Evolutionary conservation across 2,888 invertebrate species (phyloP).

Genomic region (Lydus trimaculatus): DNA sequence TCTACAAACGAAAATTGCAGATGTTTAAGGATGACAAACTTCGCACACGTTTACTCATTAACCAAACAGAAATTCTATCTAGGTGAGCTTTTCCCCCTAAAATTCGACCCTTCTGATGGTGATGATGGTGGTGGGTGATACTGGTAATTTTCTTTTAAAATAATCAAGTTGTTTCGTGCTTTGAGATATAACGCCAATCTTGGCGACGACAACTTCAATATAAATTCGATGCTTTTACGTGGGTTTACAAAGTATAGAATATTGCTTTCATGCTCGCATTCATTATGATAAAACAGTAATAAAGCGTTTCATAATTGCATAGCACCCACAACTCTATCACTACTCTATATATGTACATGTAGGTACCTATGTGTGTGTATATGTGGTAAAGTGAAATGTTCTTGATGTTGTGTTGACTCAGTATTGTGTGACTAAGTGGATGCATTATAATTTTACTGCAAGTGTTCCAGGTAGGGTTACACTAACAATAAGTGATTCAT

Average conservation of each 20-base stretch:
- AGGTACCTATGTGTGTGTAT: too few species aligned
- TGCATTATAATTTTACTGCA: constrained; percentile 45
- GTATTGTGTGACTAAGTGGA: constrained; percentile 43
- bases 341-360: constrained; percentile 23
- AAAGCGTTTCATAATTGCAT: constrained; percentile 28
- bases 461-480: constrained; percentile 44
- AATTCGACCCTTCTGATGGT: background rate
- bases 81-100: background rate
- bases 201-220: background rate
- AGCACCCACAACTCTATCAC: constrained; percentile 22
- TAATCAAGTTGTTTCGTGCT: constrained; percentile 14
- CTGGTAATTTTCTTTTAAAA: constrained; percentile 9
- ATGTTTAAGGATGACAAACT: constrained; percentile 8
- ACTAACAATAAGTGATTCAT: constrained; percentile 37
- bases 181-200: constrained; percentile 5
- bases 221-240: constrained; percentile 14
- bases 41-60: constrained; percentile 56
- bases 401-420: constrained; percentile 11
- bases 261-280: constrained; percentile 25
- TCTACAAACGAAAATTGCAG: background rate
- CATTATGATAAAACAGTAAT: constrained; percentile 31
- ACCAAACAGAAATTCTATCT: constrained; percentile 57
- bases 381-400: background rate
- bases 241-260: constrained; percentile 12
- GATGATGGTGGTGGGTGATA: background rate